Percentiles rank a stretch among this genome's conserved stretches.
Evolutionary conservation across 2,888 invertebrate species (phyloP).

Genomic region (Drosophila diplacantha): DNA sequence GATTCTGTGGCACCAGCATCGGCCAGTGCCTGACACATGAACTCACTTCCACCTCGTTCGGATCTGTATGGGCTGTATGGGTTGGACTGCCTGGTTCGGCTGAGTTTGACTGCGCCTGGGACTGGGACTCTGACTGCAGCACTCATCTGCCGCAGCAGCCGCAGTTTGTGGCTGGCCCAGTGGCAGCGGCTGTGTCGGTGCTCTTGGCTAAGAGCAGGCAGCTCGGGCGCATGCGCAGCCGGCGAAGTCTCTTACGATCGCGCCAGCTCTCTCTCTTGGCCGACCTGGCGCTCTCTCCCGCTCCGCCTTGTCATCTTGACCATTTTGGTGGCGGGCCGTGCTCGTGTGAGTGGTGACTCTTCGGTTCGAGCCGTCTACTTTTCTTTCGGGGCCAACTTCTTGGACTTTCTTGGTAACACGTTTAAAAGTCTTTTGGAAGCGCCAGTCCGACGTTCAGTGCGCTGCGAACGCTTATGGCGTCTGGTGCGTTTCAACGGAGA

Average conservation of each 20-base stretch:
- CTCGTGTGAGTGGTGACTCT: conserved; percentile 34
- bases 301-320: conserved; percentile 48
- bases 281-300: conserved; percentile 12
- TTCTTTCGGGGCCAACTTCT: conserved; percentile 65
- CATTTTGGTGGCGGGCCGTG: conserved; percentile 43
- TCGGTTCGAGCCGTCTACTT: conserved; percentile 54
- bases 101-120: conserved; percentile 1
- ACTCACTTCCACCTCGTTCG: conserved; percentile 13
- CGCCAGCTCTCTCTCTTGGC: conserved; percentile 7
- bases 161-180: conserved; percentile 1
- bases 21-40: conserved; percentile 26
- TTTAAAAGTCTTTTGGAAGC: conserved; percentile 72
- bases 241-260: conserved; percentile 33
- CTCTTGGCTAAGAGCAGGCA: conserved; percentile 50
- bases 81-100: conserved; percentile 1
- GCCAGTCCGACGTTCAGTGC: conserved; percentile 63
- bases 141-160: conserved; percentile 27
- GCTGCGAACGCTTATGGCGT: conserved; percentile 65
- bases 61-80: background rate
- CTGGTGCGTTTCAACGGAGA: conserved; percentile 67
- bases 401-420: conserved; percentile 70
- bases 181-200: background rate
- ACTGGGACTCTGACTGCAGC: conserved; percentile 13
- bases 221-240: conserved; percentile 47
- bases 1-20: conserved; percentile 41